Base-by-base conservation (phyloP, 2,113 vertebrate genomes). In the Paralichthys olivaceus region DNA sequence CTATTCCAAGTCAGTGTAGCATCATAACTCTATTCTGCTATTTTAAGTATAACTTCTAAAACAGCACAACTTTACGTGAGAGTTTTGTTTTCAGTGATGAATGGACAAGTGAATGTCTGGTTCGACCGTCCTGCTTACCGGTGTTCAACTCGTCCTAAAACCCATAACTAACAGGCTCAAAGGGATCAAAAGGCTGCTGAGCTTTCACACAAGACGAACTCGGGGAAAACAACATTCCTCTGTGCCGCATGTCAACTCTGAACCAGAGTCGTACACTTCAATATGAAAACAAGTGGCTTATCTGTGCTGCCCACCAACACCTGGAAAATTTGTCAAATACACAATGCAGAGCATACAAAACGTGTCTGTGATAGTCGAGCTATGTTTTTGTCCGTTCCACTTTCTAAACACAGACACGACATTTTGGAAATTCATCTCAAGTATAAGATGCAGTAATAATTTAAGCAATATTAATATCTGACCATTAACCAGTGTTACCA, bases 131-230 rank as follows among this genome's bases (percentile, higher is more conserved):
- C 37, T 6, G 40, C 34, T 70, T 69, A 71, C 28, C 68, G 23
- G 43, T 60, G 79, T 77, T 77, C 57, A 75, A 34, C 75, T 79
- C 60, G 79, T 28, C 60, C 65, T 49, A 87, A 80, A 79, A 47
- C 59, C 84, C 75, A 61, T 85, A 90, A 81, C 75, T 55, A 90
- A 89, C 88, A 83, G 56, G 76, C 81, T 85, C 80, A 80, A 43
- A 23, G 80, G 70, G 72, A 82, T 87, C 73, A 88, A 73, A 49
- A 78, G 73, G 0, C 5, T 51, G 26, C 49, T 19, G 69, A 64
- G 22, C 61, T 49, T 56, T 80, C 82, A 68, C 77, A 79, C 83
- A 69, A 78, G 59, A 72, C 51, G 45, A 60, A 60, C 53, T 69
- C 45, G 72, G 89, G 75, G 81, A 71, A 82, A 79, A 76, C 61